Base-by-base conservation (phyloP, 2,113 vertebrate genomes). In the Egretta garzetta region DNA sequence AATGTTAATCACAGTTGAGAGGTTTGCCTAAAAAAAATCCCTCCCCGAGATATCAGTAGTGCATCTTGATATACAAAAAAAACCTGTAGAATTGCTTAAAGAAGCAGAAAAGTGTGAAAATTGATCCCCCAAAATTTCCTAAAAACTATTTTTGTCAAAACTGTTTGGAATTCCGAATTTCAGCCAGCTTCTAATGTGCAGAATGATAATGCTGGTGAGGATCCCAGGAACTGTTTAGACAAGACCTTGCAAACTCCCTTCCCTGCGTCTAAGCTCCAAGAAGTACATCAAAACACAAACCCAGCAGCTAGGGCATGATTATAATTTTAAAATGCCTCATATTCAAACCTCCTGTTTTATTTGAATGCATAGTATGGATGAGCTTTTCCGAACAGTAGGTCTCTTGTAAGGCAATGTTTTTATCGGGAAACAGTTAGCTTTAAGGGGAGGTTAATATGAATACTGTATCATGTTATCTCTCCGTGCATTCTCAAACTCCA, bases 331-430 rank as follows among this genome's bases (percentile, higher is more conserved):
- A 80, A 86, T 74, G 28, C 4, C 33, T 92, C 32, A 23, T 39
- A 47, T 88, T 96, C 67, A 90, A 83, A 63, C 12, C 14, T 63
- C 11, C 33, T 86, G 28, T 24, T 81, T 91, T 76, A 81, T 90
- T 90, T 86, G 55, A 80, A 88, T 70, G 55, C 39, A 39, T 63
- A 43, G 27, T 84, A 83, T 26, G 4, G 15, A 20, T 18, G 63
- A 95, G 23, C 5, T 79, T 82, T 92, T 77, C 58, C 83, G 79
- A 96, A 76, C 15, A 47, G 85, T 37, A 55, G 55, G 23, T 73
- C 22, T 86, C 72, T 80, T 94, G 32, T 63, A 93, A 93, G n/a
- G 55, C 37, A 72, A 55, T 35, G 28, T 41, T 93, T 95, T 88
- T 91, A 47, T 83, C 18, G 39, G 72, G 55, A 79, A 86, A 88